Base-by-base conservation (phyloP, 2,888 invertebrate genomes). In the Ophion ellenae region DNA sequence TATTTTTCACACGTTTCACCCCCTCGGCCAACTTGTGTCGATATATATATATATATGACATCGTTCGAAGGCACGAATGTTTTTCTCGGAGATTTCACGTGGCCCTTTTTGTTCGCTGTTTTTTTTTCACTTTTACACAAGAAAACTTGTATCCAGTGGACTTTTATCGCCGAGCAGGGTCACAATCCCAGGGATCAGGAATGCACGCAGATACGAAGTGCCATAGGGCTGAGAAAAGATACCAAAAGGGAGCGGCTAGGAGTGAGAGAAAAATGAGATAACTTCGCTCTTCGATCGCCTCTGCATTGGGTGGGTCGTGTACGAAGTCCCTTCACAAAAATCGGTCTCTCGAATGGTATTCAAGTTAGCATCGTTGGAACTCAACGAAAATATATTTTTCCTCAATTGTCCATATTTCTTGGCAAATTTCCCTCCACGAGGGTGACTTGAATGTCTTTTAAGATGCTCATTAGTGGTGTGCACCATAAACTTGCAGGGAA, bases 1-100 rank as follows among this genome's bases (percentile, higher is more conserved):
- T 69, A 71, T 82, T 85, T 85, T 76, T 82, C 79, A 66, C 74
- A 47, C 78, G 79, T 75, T 69, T 66, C 78, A 69, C 63, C 40
- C 53, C 47, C 74, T 74, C 59, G 66, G 20, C 59, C 20, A 63
- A 73, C 64, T 40, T 59, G 20, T 45, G 28, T 67, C 64, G 57
- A 63, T 78, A 61, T 71, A 63, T 53, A 59, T 79, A 63, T 47
- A 61, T 32, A 47, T 24, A 20, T 10, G 64, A 20, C 53, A 32
- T 53, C 20, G 53, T 78, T 74, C 59, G 53, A 17, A 24, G 53
- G 59, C 32, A 61, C 64, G 47, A 84, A 84, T 80, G 32, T 64
- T 53, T 47, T 53, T 74, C 40, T 59, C 10, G 6, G 40, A 79
- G 67, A 74, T 69, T 83, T 63, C 64, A 67, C 45, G 74, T 59